Conservation (phyloP, 2,888 invertebrate species). For the Microplitis deprimator region DNA sequence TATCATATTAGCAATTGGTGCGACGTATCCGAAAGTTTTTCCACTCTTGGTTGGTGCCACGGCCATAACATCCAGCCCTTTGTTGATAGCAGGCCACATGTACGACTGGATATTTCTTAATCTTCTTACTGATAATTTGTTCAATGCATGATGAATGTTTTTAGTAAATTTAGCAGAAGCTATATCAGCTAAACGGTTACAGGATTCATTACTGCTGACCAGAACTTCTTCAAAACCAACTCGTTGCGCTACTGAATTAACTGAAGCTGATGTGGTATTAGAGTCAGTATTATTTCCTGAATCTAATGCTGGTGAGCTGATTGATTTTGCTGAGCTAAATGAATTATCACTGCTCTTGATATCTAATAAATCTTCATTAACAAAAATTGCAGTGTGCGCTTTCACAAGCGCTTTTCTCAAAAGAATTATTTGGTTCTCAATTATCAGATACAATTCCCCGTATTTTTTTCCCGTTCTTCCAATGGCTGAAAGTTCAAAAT, state of each 20-base stretch:
- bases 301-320: not conserved
- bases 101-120: slow-evolving; percentile 78
- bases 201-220: slow-evolving; percentile 54
- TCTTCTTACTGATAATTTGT: slow-evolving; percentile 66
- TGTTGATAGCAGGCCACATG: slow-evolving; percentile 80
- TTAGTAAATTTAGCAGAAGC: slow-evolving; percentile 58
- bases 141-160: slow-evolving; percentile 55
- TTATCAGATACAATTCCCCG: slow-evolving; percentile 63
- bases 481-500: slow-evolving; percentile 55
- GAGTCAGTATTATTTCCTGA: not conserved
- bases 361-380: slow-evolving; percentile 39
- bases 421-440: slow-evolving; percentile 55
- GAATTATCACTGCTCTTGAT: not conserved
- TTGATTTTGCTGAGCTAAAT: not conserved
- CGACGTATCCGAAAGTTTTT: slow-evolving; percentile 81
- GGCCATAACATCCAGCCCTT: slow-evolving; percentile 78
- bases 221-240: slow-evolving; percentile 54
- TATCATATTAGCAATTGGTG: slow-evolving; percentile 78
- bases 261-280: not conserved
- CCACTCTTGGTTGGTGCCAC: slow-evolving; percentile 77
- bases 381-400: slow-evolving; percentile 55
- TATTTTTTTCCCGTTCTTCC: slow-evolving; percentile 53
- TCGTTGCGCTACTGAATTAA: slow-evolving; percentile 13
- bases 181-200: slow-evolving; percentile 53
- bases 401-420: slow-evolving; percentile 57